Evolutionary conservation across 2,113 vertebrate genomes (phyloP).

Genomic region (Phalacrocorax carbo): DNA sequence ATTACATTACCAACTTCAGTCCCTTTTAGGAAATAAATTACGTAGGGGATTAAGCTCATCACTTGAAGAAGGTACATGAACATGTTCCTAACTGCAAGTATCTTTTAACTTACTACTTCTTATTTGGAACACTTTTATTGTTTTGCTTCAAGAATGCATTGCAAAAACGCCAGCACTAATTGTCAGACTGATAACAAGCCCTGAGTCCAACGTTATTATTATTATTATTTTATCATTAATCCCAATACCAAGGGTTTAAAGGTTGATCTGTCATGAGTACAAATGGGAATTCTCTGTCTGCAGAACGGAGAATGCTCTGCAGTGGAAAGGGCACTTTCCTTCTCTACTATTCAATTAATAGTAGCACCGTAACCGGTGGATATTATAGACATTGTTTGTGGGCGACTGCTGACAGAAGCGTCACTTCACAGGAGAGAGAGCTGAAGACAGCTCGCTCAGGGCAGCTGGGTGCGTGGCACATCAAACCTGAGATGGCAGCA

Average conservation of each 20-base stretch:
- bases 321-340: not conserved
- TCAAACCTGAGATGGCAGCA: not conserved
- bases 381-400: not conserved
- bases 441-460: not conserved
- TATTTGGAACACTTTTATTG: not conserved
- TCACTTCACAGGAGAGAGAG: not conserved
- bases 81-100: not conserved
- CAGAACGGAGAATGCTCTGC: not conserved
- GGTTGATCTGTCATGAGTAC: not conserved
- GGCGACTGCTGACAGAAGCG: not conserved
- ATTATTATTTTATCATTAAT: not conserved
- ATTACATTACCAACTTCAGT: not conserved
- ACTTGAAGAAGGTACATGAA: not conserved
- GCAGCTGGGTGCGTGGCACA: not conserved
- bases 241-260: not conserved
- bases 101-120: not conserved
- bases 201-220: not conserved
- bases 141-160: not conserved
- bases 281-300: not conserved
- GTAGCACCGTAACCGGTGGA: rapidly evolving
- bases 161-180: not conserved
- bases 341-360: not conserved
- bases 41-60: not conserved
- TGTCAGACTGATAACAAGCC: not conserved
- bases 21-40: not conserved